These are phyloP conservation scores for Melieria omissa DNA, from an alignment of 2,888 invertebrate genomes.

Conservation along the genomic window DNA sequence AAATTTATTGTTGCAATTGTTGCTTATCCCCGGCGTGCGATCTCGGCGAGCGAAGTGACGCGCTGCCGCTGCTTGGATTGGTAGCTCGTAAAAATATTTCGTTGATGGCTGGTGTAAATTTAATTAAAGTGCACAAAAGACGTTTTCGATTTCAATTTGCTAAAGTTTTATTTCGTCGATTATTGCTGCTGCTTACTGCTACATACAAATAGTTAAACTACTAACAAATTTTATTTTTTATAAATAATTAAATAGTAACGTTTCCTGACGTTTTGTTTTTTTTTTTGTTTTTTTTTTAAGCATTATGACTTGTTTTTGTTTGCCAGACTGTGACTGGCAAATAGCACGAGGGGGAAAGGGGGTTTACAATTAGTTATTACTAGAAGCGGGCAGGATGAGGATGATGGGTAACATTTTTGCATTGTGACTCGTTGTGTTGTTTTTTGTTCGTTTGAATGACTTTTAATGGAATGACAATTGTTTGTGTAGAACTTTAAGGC, in stretches of 20 bases:
- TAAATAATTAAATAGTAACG: slow-evolving; percentile 34
- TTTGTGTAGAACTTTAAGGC: no score
- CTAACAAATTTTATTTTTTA: slow-evolving; percentile 14
- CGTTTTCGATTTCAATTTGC: slow-evolving; percentile 30
- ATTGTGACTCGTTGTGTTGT: no score
- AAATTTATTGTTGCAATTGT: slow-evolving; percentile 27
- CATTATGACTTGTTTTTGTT: slow-evolving; percentile 52
- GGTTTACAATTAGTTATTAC: slow-evolving; percentile 3
- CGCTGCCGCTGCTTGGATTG: not conserved
- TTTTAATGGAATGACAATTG: no score
- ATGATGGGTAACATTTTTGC: not conserved
- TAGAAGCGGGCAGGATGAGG: not conserved
- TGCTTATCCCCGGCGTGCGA: no score
- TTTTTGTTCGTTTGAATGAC: no score
- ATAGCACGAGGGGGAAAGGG: slow-evolving; percentile 48
- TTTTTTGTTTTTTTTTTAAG: slow-evolving; percentile 16
- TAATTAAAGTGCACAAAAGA: slow-evolving; percentile 20
- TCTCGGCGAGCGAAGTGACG: no score
- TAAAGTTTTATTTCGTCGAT: slow-evolving; percentile 16
- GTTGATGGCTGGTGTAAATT: slow-evolving; percentile 15
- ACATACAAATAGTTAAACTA: no score
- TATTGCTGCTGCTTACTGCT: no score
- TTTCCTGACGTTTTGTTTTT: slow-evolving; percentile 3
- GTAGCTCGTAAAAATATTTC: slow-evolving; percentile 22
- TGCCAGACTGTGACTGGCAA: slow-evolving; percentile 46